Conservation (phyloP, 2,797 vertebrate genomes). For the Ispidina lecontei region DNA sequence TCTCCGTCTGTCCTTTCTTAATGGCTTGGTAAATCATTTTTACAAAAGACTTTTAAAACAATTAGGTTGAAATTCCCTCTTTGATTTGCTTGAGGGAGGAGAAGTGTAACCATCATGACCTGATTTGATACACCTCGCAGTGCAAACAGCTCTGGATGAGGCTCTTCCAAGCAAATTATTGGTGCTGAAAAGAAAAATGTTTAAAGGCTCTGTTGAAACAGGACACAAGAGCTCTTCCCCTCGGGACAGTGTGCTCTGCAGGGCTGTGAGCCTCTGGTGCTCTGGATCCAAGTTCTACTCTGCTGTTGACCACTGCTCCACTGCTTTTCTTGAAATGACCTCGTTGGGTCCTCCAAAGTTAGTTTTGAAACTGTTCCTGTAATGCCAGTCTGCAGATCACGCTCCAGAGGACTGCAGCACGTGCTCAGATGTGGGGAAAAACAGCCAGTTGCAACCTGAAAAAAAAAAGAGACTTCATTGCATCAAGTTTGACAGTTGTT, state of each 20-base stretch:
- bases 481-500: neutral
- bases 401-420: neutral
- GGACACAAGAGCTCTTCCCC: neutral
- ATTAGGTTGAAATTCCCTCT: neutral
- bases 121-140: neutral
- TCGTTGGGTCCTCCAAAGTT: neutral
- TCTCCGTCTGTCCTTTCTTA: neutral
- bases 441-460: neutral
- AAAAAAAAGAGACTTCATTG: neutral
- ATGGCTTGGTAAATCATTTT: neutral
- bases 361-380: neutral
- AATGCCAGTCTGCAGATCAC: neutral
- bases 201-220: neutral
- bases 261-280: neutral
- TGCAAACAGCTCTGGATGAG: neutral
- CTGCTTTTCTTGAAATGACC: neutral
- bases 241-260: neutral
- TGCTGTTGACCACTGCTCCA: neutral
- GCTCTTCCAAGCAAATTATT: neutral
- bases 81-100: neutral
- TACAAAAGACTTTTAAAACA: neutral
- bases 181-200: neutral
- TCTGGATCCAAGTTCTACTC: neutral
- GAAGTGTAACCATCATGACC: neutral
- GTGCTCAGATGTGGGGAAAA: neutral